These are phyloP conservation scores for Torymus tubicola DNA, from an alignment of 2,888 invertebrate genomes.

Conservation along the genomic window DNA sequence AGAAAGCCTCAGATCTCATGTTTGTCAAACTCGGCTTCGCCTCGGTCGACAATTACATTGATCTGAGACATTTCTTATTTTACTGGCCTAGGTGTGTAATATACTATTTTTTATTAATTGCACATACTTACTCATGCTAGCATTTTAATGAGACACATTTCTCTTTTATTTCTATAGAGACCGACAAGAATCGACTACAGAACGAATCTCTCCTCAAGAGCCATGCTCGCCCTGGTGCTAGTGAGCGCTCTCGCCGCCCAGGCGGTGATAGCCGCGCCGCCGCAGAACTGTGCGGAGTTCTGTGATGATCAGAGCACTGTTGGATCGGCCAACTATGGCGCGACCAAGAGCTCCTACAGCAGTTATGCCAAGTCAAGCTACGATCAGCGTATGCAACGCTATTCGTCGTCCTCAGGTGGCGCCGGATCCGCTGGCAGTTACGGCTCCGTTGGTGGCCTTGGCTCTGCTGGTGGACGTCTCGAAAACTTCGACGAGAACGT, in stretches of 20 bases:
- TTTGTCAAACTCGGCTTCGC: too few relatives aligned
- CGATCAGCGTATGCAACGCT: not conserved
- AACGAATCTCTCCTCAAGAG: not conserved
- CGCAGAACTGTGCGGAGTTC: slow-evolving; percentile 29
- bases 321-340: not conserved
- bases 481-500: slow-evolving; percentile 55
- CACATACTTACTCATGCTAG: too few relatives aligned
- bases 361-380: slow-evolving; percentile 37
- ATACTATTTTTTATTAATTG: too few relatives aligned
- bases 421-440: not conserved
- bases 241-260: slow-evolving; percentile 61
- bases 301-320: slow-evolving; percentile 24
- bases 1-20: too few relatives aligned
- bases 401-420: slow-evolving; percentile 1
- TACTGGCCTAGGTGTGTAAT: too few relatives aligned
- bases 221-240: slow-evolving; percentile 36
- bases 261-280: slow-evolving; percentile 22
- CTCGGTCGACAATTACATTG: too few relatives aligned
- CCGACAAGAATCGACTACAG: not conserved
- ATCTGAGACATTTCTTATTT: too few relatives aligned
- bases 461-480: slow-evolving; percentile 29
- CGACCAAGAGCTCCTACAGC: slow-evolving; percentile 29
- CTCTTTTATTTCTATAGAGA: slow-evolving; percentile 20
- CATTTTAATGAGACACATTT: too few relatives aligned
- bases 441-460: not conserved